Conservation (phyloP, 2,888 invertebrate species). For the Heliconius erato region DNA sequence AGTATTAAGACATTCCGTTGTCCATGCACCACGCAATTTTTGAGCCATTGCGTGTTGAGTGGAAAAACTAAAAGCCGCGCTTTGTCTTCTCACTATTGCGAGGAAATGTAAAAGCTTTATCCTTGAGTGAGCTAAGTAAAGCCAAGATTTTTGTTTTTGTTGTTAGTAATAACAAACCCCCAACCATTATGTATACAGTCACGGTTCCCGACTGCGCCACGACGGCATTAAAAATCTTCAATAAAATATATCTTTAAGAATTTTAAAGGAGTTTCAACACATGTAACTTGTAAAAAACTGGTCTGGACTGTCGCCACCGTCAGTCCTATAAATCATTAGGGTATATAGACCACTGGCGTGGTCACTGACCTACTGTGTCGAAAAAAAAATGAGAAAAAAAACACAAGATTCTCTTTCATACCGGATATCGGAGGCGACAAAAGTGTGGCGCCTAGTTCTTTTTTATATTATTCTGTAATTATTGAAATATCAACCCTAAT, state of each 20-base stretch:
- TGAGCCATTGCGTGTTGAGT: neutral
- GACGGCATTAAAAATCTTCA: neutral
- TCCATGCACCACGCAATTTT: neutral
- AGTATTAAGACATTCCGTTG: no score
- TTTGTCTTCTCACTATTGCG: neutral
- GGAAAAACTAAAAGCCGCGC: neutral
- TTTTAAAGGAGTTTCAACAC: slow-evolving; percentile 40
- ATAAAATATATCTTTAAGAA: slow-evolving; percentile 25
- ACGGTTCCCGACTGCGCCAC: neutral
- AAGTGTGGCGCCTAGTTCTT: slow-evolving; percentile 73
- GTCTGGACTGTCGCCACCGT: slow-evolving; percentile 52
- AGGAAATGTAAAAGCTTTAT: neutral
- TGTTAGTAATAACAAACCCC: neutral
- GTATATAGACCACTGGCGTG: slow-evolving; percentile 64
- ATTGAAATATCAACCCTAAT: slow-evolving; percentile 43
- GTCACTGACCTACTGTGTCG: slow-evolving; percentile 70
- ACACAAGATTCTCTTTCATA: slow-evolving; percentile 52
- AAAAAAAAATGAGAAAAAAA: slow-evolving; percentile 56
- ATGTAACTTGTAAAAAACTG: slow-evolving; percentile 56
- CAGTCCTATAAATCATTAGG: slow-evolving; percentile 76
- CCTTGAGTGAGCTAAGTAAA: neutral
- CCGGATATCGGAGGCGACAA: slow-evolving; percentile 83
- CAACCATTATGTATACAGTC: neutral
- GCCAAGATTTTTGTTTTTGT: neutral
- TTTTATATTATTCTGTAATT: slow-evolving; percentile 59